Evolutionary conservation across 1,140 invertebrate genomes (phyloP), one percentile per base, ranked within the genome.

Genomic region (Drosophila baimaii): DNA sequence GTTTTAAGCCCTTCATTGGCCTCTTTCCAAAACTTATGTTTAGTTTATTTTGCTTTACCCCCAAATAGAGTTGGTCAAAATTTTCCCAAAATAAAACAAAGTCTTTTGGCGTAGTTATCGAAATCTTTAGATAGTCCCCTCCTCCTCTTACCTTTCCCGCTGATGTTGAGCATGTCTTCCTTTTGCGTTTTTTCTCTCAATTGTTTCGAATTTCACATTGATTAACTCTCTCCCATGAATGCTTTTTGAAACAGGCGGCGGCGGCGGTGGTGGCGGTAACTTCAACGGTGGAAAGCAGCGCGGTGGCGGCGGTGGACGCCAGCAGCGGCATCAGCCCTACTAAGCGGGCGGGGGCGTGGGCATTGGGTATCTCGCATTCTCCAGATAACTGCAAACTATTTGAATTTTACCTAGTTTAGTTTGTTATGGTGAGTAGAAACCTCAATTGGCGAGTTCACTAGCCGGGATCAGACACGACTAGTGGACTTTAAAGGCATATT

Each of bases 311-410:
- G 55, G 65, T n/a, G 89, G 90, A 77, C 91, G 92, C 46, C 92
- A 92, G 62, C 91, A 92, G 21, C 85, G 92, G 68, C 92, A 93
- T 82, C 91, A 92, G 75, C 92, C 92, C 63, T 93, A 92, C 51
- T 92, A 92, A 80, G 15, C 8, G 56, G 70, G 55, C 37, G 8
- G 52, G 54, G 54, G 31, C 52, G 64, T 54, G 44, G 47, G 51
- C 66, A 76, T 58, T 71, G 69, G 69, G 65, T 58, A 72, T 55
- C 47, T 55, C 72, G 66, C 72, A 71, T 74, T 86, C 69, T 82
- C 69, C 79, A 71, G 81, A 90, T 77, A 83, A 90, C 63, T 77
- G 75, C 88, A 90, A 88, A 89, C 85, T 86, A 90, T 84, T 88
- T 90, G 79, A 90, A 88, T 89, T 89, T 90, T 79, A 81, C 79